phyloP scores from a whole-genome alignment of 2,113 vertebrate genomes.

The Gasterosteus nipponicus region DNA sequence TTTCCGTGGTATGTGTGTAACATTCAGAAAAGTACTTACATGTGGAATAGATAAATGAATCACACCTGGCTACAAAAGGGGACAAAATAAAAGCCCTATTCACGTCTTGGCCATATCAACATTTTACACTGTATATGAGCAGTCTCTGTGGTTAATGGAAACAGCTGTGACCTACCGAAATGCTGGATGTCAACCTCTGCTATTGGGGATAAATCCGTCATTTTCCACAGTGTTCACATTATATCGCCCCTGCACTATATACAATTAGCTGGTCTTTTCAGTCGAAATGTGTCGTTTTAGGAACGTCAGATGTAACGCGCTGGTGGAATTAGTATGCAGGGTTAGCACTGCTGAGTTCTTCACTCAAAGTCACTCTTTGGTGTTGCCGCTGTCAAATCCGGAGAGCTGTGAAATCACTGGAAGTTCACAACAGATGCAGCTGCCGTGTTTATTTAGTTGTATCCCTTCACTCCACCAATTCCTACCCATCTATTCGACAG shows the following conservation, averaged over 20 bases:
- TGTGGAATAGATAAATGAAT: neutral
- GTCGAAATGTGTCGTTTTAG: neutral
- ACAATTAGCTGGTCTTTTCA: conserved; percentile 3
- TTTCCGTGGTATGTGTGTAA: neutral
- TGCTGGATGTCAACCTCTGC: neutral
- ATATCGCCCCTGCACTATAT: neutral
- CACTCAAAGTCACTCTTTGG: conserved; percentile 70
- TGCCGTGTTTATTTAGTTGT: conserved; percentile 76
- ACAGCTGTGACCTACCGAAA: neutral
- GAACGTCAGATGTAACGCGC: conserved; percentile 10
- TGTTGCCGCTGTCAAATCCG: conserved; percentile 68
- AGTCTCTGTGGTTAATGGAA: neutral
- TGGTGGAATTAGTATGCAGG: conserved; percentile 71
- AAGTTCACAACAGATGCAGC: conserved; percentile 70
- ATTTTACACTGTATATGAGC: neutral
- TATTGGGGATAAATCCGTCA: neutral
- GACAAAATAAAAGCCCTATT: neutral
- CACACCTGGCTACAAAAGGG: neutral
- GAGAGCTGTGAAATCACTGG: conserved; percentile 72
- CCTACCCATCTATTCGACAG: conserved; percentile 51
- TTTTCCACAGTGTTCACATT: conserved; percentile 7
- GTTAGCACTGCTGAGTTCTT: conserved; percentile 58
- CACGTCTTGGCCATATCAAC: neutral
- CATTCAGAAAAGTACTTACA: neutral
- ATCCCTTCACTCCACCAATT: conserved; percentile 51